phyloP scores from a whole-genome alignment of 2,888 invertebrate species.

The Yponomeuta cagnagella region DNA sequence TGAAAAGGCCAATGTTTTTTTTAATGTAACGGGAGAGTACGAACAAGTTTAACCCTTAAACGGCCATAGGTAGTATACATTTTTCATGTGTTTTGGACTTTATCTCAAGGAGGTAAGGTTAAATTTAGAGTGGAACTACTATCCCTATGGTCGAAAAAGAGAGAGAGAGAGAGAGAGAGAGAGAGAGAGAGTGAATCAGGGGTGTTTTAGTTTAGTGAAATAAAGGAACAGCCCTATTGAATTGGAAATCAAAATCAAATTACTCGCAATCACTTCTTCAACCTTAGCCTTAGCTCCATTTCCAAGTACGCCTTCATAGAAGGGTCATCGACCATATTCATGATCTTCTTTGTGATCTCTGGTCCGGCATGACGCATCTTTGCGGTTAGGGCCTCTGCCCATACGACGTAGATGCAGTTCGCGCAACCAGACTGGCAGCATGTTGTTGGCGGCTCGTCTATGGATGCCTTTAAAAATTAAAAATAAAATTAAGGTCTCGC shows the following conservation, averaged over 20 bases:
- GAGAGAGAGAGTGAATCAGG: too few species aligned
- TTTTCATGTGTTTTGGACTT: too few species aligned
- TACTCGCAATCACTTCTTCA: slow-evolving; percentile 31
- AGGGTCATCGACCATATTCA: slow-evolving; percentile 85
- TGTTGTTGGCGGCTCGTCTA: slow-evolving; percentile 84
- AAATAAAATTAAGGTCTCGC: neutral
- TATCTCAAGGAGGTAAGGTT: too few species aligned
- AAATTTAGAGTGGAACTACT: too few species aligned
- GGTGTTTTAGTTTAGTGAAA: too few species aligned
- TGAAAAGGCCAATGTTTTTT: too few species aligned
- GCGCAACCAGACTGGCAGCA: slow-evolving; percentile 95
- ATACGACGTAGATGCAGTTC: slow-evolving; percentile 95
- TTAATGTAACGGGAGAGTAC: too few species aligned
- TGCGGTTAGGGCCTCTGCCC: slow-evolving; percentile 85
- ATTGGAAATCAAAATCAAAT: neutral
- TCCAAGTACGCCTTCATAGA: slow-evolving; percentile 88
- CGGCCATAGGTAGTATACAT: too few species aligned
- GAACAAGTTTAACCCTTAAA: too few species aligned
- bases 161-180: too few species aligned
- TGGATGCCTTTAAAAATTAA: slow-evolving; percentile 50
- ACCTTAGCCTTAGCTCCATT: slow-evolving; percentile 80
- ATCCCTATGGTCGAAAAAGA: too few species aligned
- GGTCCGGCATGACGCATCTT: slow-evolving; percentile 80
- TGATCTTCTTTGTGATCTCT: slow-evolving; percentile 81
- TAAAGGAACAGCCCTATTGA: too few species aligned